Evolutionary conservation across 1,140 invertebrate species (phyloP), one percentile per base, ranked within the genome.

Genomic region (Drosophila pallidifrons): DNA sequence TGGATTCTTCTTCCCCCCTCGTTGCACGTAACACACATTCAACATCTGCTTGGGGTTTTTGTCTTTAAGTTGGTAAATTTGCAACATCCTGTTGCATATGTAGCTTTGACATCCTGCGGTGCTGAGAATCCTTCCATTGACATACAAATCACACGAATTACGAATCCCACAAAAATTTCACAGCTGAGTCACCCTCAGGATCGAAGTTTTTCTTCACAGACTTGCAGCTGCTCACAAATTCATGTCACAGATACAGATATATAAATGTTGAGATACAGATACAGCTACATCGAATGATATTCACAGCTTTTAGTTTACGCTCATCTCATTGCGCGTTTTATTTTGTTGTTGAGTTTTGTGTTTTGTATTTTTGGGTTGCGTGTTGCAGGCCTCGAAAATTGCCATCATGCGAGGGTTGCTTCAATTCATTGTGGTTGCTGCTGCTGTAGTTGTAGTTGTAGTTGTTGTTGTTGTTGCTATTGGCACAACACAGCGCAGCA

Each of bases 401-500:
- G 66, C 58, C 66, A 16, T 63, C 66, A 16, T 63, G 55, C 70
- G 82, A 85, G 82, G 82, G 82, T 85, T 78, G 72, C 72, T 75
- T 75, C 49, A 75, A 57, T 57, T 75, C 38, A 71, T 78, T 86
- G 78, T 41, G 38, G 47, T 68, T 61, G 76, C 30, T 58, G 32
- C 65, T 38, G 28, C 55, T 71, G 59, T 20, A 35, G n/a, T 51
- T 25, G 59, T 20, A 35, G n/a, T 51, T 25, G 45, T 51, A 13
- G 38, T 61, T 41, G 32, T 58, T 59, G 55, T 60, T 67, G 78
- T 80, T 71, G 65, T 77, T 77, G 69, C 69, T 86, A 70, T 85
- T 85, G 82, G 82, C 73, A 87, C 79, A 85, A 85, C 82, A 87
- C 77, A 85, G 82, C 82, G 59, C 85, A 66, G 59, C 82, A 85